These are phyloP conservation scores for Pogonocherus hispidulus DNA, from an alignment of 2,888 invertebrate genomes.

Conservation along the genomic window DNA sequence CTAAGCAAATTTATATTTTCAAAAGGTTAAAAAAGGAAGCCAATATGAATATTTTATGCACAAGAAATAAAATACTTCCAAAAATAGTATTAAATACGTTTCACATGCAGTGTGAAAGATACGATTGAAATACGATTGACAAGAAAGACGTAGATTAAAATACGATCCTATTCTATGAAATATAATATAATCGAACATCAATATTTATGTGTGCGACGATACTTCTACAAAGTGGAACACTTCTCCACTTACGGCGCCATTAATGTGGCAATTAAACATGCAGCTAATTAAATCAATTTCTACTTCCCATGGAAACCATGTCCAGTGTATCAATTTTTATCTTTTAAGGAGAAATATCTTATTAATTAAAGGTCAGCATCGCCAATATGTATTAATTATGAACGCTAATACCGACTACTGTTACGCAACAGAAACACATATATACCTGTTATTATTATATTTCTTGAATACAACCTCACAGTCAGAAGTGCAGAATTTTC, in stretches of 20 bases:
- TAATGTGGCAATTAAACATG: conserved; percentile 20
- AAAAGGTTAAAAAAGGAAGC: too few species aligned
- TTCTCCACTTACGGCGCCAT: conserved; percentile 25
- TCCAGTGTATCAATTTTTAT: conserved; percentile 18
- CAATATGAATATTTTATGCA: too few species aligned
- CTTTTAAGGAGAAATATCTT: conserved; percentile 14
- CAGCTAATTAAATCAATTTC: conserved; percentile 32
- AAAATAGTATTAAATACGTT: too few species aligned
- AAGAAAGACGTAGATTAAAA: too few species aligned
- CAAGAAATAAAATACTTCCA: too few species aligned
- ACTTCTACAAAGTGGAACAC: conserved; percentile 7
- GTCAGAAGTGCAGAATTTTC: too few species aligned
- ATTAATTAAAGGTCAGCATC: conserved; percentile 22
- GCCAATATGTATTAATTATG: conserved; percentile 1
- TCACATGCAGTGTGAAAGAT: too few species aligned
- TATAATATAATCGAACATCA: neutral
- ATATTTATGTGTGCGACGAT: conserved; percentile 6
- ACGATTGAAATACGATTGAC: too few species aligned
- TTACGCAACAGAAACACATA: neutral
- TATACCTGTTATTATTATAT: too few species aligned
- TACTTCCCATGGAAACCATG: conserved; percentile 19
- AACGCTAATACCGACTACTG: neutral
- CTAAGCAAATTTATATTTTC: too few species aligned
- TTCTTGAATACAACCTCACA: too few species aligned
- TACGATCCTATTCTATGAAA: too few species aligned